Conservation (phyloP, 2,113 vertebrate genomes). For the Columbina picui region DNA sequence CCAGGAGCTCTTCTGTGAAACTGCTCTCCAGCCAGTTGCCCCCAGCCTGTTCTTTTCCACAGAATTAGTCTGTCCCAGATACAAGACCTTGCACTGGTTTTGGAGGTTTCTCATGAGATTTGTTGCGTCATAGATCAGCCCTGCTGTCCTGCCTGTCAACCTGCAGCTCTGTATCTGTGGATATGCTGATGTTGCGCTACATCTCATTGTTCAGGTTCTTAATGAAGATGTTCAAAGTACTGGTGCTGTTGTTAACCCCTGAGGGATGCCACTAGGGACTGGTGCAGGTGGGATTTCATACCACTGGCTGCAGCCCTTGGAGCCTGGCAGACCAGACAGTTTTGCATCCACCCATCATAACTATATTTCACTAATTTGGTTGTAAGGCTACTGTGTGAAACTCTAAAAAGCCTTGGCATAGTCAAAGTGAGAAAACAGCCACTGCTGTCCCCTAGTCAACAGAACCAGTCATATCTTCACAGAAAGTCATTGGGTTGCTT, state of each 20-base stretch:
- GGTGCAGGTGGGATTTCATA: neutral
- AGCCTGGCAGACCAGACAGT: neutral
- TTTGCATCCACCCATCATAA: neutral
- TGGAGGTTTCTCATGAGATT: neutral
- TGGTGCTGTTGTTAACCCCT: neutral
- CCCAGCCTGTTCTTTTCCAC: neutral
- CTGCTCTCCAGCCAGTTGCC: neutral
- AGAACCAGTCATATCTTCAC: neutral
- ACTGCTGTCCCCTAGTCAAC: neutral
- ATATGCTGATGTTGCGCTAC: neutral
- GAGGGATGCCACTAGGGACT: neutral
- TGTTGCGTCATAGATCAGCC: neutral
- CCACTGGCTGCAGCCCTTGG: neutral
- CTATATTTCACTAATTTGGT: neutral
- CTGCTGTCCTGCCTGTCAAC: neutral
- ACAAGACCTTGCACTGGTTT: neutral
- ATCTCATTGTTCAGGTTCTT: neutral
- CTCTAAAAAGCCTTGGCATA: neutral
- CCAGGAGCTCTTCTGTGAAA: neutral
- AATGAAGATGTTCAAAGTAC: neutral
- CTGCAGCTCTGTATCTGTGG: neutral
- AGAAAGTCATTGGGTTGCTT: neutral
- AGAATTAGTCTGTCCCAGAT: neutral
- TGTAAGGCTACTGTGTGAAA: neutral
- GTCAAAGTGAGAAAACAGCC: neutral